These are phyloP conservation scores for Anthrax anthrax DNA, from an alignment of 2,888 invertebrate species.

Conservation along the genomic window DNA sequence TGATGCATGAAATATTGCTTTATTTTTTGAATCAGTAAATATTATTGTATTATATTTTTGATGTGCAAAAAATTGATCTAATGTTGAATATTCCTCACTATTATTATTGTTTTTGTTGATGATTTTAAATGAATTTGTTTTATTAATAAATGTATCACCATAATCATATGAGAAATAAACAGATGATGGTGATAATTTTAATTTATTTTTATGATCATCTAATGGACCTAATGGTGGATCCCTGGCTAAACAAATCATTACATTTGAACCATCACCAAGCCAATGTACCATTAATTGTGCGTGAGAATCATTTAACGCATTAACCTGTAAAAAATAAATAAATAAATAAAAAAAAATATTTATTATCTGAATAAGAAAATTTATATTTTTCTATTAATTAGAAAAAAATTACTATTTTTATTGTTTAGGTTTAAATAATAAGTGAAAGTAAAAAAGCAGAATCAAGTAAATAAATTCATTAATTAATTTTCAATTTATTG, in stretches of 20 bases:
- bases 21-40: constrained; percentile 66
- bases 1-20: constrained; percentile 58
- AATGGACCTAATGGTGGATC: constrained; percentile 42
- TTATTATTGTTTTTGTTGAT: constrained; percentile 37
- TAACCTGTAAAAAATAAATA: constrained; percentile 42
- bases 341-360: too few species aligned
- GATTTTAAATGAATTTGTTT: constrained; percentile 51
- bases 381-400: too few species aligned
- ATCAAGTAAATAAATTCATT: too few species aligned
- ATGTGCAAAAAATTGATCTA: constrained; percentile 77
- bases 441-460: too few species aligned
- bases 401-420: too few species aligned
- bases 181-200: constrained; percentile 52
- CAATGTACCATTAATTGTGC: constrained; percentile 84
- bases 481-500: too few species aligned
- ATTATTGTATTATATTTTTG: constrained; percentile 67
- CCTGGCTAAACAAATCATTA: constrained; percentile 72
- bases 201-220: constrained; percentile 24
- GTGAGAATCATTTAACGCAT: constrained; percentile 68
- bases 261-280: constrained; percentile 77
- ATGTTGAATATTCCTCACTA: constrained; percentile 46
- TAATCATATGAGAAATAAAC: constrained; percentile 78
- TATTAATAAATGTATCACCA: constrained; percentile 63
- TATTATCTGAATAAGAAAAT: too few species aligned
- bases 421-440: too few species aligned